Evolutionary conservation across 1,140 invertebrate species (phyloP), one percentile per base, ranked within the genome.

Genomic region (Zaprionus vittiger): DNA sequence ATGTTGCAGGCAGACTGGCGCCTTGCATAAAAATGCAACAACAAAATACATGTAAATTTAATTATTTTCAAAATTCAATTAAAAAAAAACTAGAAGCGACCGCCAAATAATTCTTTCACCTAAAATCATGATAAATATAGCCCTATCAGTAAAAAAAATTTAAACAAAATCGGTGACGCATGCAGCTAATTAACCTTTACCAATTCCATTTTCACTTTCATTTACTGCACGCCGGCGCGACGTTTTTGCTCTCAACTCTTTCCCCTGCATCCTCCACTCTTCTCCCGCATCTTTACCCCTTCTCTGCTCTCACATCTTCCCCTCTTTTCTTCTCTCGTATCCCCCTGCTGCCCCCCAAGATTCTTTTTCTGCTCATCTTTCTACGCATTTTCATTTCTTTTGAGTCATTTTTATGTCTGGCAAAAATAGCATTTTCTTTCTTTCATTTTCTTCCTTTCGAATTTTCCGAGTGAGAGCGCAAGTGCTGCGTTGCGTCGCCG

Each of bases 381-480:
- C n/a, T 17, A 49, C 62, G 37, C 5, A 15, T 74, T 71, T 57
- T 61, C 49, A 64, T 63, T 54, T 63, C 37, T 12, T 49, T 54
- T 79, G 83, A 86, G 83, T 81, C 31, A 57, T 68, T 83, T 76
- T 20, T 61, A 61, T 62, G 49, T 37, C 44, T 54, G 74, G 60
- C 76, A 61, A 76, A 83, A 83, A 83, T 83, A 82, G 80, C 55
- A 79, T 76, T 85, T 74, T 69, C 61, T 59, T 65, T 12, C 17
- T 59, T 55, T 22, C 20, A 31, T 14, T 49, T 20, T 49, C 41
- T 47, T 54, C 47, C n/a, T 60, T 73, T 52, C n/a, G 20, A 72
- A 66, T 87, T 86, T 86, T 81, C 65, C 61, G 79, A 79, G 70
- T 71, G 77, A 77, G 74, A 61, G 44, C 7, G 61, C 31, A 28